A percentile compares a stretch with the other conserved stretches of the same genome.
Conservation (phyloP, 2,797 vertebrate species). For the Craterocephalus amniculus region DNA sequence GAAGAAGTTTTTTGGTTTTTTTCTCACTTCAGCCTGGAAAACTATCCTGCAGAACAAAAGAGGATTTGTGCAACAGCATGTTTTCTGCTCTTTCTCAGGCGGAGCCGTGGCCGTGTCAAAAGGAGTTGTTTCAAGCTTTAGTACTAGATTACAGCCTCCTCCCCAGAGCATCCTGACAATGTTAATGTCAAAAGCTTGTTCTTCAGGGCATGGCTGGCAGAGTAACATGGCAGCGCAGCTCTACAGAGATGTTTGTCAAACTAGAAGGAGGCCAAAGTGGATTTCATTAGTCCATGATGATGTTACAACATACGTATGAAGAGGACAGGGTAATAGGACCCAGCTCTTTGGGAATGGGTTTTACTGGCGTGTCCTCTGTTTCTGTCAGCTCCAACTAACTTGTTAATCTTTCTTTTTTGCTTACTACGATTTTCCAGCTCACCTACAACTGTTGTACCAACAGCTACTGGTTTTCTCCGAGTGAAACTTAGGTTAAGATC, state of each 20-base stretch:
- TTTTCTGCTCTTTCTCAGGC: constrained; percentile 40
- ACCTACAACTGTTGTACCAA: constrained; percentile 6
- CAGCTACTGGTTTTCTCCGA: no score
- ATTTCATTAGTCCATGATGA: constrained; percentile 68
- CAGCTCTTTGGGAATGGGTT: constrained; percentile 51
- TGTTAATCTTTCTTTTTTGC: constrained; percentile 27
- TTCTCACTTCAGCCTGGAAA: constrained; percentile 5
- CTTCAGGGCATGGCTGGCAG: constrained; percentile 62
- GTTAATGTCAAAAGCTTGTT: constrained; percentile 82
- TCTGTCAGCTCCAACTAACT: constrained; percentile 67
- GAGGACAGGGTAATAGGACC: constrained; percentile 50
- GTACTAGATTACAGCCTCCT: constrained; percentile 56
- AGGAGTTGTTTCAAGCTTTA: constrained; percentile 60
- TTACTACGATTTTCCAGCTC: constrained; percentile 20
- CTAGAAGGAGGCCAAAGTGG: constrained; percentile 61
- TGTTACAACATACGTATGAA: constrained; percentile 54
- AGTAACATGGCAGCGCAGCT: constrained; percentile 68
- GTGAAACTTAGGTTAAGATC: neutral
- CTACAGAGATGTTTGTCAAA: constrained; percentile 68
- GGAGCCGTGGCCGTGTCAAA: constrained; percentile 53
- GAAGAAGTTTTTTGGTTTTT: constrained; percentile 6
- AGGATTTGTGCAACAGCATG: constrained; percentile 39
- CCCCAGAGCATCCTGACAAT: constrained; percentile 61
- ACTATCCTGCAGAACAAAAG: constrained; percentile 21
- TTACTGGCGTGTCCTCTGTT: constrained; percentile 60